phyloP scores from a whole-genome alignment of 2,888 invertebrate species.

The Leucophenga montana region DNA sequence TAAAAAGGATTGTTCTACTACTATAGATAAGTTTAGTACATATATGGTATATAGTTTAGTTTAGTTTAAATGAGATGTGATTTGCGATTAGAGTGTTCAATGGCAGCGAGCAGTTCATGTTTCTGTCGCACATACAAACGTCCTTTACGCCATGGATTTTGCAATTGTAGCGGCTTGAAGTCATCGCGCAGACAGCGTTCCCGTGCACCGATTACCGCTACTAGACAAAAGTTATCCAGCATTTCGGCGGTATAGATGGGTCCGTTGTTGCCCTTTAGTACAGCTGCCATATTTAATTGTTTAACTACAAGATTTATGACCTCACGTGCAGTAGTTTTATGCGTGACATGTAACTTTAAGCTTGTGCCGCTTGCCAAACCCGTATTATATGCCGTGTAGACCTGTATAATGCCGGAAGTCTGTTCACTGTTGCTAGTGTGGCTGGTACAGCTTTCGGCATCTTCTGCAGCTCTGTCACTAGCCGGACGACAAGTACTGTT shows the following conservation, averaged over 20 bases:
- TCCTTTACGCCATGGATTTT: constrained; percentile 97
- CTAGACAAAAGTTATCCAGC: constrained; percentile 91
- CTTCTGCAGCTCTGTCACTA: constrained; percentile 66
- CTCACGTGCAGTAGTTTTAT: constrained; percentile 93
- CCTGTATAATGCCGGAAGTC: constrained; percentile 77
- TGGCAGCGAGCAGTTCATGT: constrained; percentile 89
- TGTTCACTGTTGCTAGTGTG: constrained; percentile 52
- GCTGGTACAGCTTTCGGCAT: constrained; percentile 62
- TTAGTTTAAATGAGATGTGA: constrained; percentile 74
- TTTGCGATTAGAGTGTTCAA: constrained; percentile 90
- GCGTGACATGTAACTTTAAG: constrained; percentile 93
- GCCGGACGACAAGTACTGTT: constrained; percentile 60
- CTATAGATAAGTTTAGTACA: not conserved
- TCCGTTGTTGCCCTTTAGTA: constrained; percentile 87
- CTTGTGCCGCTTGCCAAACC: constrained; percentile 94
- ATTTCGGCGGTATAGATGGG: constrained; percentile 90
- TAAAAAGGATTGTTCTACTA: no score
- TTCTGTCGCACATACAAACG: constrained; percentile 93
- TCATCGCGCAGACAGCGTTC: constrained; percentile 95
- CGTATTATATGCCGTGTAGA: constrained; percentile 96
- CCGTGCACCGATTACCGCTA: constrained; percentile 94
- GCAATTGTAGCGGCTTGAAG: constrained; percentile 92
- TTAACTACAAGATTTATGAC: constrained; percentile 96
- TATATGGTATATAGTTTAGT: not conserved
- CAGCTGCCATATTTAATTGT: constrained; percentile 94